A percentile compares a stretch with the other conserved stretches of the same genome.
phyloP scores from a whole-genome alignment of 2,797 vertebrate genomes.

The Dipus sagitta region DNA sequence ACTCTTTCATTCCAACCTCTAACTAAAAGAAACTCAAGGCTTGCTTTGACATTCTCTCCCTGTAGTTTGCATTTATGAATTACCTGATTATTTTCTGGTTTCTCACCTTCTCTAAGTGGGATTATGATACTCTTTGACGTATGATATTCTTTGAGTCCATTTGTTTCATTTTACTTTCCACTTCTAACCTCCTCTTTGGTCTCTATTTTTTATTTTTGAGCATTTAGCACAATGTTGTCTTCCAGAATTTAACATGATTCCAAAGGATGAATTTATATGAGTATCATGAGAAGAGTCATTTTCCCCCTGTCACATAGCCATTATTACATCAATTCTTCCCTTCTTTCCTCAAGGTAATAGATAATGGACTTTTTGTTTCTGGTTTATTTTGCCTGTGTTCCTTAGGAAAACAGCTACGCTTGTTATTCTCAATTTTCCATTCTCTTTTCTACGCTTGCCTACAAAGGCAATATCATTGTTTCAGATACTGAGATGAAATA shows the following conservation, averaged over 20 bases:
- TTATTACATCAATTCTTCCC: not conserved
- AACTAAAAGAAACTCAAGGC: not conserved
- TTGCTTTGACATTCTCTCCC: not conserved
- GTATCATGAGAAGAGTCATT: not conserved
- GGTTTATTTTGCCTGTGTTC: not conserved
- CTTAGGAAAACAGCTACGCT: not conserved
- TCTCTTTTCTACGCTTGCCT: not conserved
- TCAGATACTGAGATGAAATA: not conserved
- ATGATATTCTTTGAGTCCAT: not conserved
- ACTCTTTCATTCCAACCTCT: not conserved
- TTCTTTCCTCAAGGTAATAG: not conserved
- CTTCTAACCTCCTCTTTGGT: not conserved
- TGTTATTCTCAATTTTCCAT: not conserved
- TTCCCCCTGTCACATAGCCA: not conserved
- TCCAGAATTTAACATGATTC: not conserved
- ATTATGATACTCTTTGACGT: no score
- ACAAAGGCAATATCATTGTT: not conserved
- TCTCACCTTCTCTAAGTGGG: not conserved
- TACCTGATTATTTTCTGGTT: not conserved
- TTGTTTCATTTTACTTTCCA: not conserved
- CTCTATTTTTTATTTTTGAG: conserved; percentile 14
- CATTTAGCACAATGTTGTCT: not conserved
- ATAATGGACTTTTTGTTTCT: not conserved
- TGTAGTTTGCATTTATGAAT: not conserved
- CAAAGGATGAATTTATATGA: not conserved